Evolutionary conservation across 2,888 invertebrate genomes (phyloP).

Genomic region (Phoenoteleia sp.): DNA sequence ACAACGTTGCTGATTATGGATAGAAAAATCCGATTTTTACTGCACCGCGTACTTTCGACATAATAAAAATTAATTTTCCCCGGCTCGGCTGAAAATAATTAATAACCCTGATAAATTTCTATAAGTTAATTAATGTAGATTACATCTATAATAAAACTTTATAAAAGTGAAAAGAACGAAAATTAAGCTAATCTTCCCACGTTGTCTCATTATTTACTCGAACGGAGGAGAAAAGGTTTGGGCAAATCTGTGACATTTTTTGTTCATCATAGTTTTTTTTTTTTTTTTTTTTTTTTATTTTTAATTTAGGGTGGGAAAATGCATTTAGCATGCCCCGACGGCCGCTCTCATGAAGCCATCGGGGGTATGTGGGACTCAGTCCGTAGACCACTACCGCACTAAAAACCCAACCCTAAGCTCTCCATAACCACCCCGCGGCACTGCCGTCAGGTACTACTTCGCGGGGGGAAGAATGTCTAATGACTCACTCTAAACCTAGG

Average conservation of each 20-base stretch:
- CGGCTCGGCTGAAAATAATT: neutral
- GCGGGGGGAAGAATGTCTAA: neutral
- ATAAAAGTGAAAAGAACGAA: neutral
- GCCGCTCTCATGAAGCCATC: too few relatives aligned
- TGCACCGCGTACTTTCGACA: neutral
- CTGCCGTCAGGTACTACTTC: neutral
- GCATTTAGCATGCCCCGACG: too few relatives aligned
- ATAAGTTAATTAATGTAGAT: slow-evolving; percentile 3
- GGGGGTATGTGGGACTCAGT: neutral
- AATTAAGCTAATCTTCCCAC: neutral
- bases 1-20: neutral
- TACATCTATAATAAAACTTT: neutral
- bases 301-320: too few relatives aligned
- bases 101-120: neutral
- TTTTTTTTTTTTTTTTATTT: too few relatives aligned
- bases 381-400: neutral
- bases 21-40: neutral
- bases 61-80: neutral
- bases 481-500: neutral
- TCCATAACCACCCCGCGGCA: neutral
- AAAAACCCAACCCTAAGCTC: neutral
- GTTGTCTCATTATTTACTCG: neutral
- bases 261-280: neutral
- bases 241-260: neutral
- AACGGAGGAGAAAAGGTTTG: neutral